A percentile compares a stretch with the other conserved stretches of the same genome.
phyloP scores from a whole-genome alignment of 2,797 vertebrate species.

The Onychomys torridus region DNA sequence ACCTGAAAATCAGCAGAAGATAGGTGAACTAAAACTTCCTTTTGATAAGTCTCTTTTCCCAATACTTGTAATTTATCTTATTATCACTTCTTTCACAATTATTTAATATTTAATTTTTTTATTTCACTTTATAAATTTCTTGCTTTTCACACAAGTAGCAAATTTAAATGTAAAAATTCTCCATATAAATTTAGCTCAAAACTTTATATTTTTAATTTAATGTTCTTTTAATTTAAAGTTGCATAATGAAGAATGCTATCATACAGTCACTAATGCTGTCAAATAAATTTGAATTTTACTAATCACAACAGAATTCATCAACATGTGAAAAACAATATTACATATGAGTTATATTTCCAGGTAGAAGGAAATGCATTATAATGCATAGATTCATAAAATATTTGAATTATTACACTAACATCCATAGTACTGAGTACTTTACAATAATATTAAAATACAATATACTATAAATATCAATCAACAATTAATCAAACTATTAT shows the following conservation, averaged over 20 bases:
- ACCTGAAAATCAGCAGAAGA: background rate
- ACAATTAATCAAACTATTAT: constrained; percentile 28
- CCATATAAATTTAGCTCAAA: background rate
- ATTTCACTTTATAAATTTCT: constrained; percentile 18
- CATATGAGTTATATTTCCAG: background rate
- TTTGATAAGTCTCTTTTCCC: background rate
- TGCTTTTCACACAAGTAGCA: background rate
- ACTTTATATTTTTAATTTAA: background rate
- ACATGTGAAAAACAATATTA: background rate
- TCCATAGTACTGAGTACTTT: background rate
- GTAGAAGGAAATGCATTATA: background rate
- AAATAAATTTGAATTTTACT: constrained; percentile 34
- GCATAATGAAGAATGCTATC: background rate
- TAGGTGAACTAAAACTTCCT: background rate
- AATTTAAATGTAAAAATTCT: constrained; percentile 14
- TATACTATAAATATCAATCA: background rate
- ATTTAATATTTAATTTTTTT: background rate
- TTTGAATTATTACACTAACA: background rate
- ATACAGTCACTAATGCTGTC: background rate
- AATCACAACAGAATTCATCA: background rate
- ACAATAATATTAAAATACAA: constrained; percentile 5
- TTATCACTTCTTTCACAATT: background rate
- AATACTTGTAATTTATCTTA: background rate
- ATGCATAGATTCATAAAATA: background rate
- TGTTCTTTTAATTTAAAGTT: background rate